Evolutionary conservation across 2,888 invertebrate species (phyloP).

Genomic region (Eilema depressum): DNA sequence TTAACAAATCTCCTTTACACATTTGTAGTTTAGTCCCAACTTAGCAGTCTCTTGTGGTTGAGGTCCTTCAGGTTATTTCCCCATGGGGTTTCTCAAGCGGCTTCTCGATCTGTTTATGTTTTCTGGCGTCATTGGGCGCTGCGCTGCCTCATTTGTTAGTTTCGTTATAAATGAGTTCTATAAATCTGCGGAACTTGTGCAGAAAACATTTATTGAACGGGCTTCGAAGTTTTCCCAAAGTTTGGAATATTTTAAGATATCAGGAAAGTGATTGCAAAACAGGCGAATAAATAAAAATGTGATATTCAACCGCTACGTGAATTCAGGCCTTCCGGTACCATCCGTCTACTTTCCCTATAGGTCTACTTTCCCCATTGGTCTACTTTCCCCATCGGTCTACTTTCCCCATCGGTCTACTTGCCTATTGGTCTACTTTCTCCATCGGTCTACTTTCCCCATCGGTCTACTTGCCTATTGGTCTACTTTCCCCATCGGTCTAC

Average conservation of each 20-base stretch:
- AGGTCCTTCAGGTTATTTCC: neutral
- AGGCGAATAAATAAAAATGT: neutral
- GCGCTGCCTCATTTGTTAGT: conserved; percentile 1
- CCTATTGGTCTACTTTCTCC: no score
- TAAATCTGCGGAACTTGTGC: conserved; percentile 28
- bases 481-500: no score
- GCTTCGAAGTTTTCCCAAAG: neutral
- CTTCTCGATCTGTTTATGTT: conserved; percentile 44
- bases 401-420: no score
- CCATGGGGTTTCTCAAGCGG: conserved; percentile 8
- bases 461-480: no score
- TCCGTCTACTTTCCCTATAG: no score
- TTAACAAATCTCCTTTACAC: neutral
- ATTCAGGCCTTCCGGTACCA: no score
- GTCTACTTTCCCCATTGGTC: no score
- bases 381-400: no score
- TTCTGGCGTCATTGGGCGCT: conserved; percentile 1
- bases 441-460: no score
- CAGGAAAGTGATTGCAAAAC: neutral
- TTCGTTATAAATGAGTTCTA: conserved; percentile 29
- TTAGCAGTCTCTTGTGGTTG: neutral
- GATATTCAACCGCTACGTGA: no score
- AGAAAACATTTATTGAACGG: conserved; percentile 23
- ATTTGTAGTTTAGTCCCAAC: neutral
- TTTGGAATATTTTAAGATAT: neutral